Base-by-base conservation (phyloP, 1,140 invertebrate genomes). In the Papilio aristodemus region DNA sequence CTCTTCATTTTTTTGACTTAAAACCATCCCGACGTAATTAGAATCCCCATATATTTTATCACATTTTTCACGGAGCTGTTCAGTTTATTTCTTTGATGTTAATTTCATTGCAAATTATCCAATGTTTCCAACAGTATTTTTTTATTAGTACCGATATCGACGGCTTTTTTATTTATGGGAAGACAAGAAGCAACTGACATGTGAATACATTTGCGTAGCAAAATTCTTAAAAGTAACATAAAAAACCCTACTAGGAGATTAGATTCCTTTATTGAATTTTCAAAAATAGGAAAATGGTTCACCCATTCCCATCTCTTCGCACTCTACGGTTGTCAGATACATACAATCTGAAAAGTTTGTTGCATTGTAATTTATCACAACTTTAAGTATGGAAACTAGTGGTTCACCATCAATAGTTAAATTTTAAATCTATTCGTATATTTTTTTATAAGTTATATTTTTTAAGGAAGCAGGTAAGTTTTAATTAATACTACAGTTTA, bases 1-100 rank as follows among this genome's bases (percentile, higher is more conserved):
- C 88, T 89, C 84, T 85, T 90, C 88, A 89, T 89, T 82, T 86
- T 74, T 79, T 76, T 59, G 71, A 75, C 72, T 80, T 72, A 70
- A 59, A 66, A 67, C 71, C 68, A 75, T 73, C 68, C 75, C 73
- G 67, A 74, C 73, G 63, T 83, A 81, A 84, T 84, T 81, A 80
- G 79, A 77, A 79, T 68, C 75, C 63, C 69, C 68, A 77, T 75
- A 76, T 75, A 76, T 67, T 67, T 75, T 73, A 72, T 38, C 57
- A 75, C 71, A 73, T 72, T 76, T 75, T 78, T 54, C 7, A 9
- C 60, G 36, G 66, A 57, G 32, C 13, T 32, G 19, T 60, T 41
- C 57, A 70, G 32, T 69, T 11, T 63, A 39, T 36, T 69, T 59
- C 27, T 74, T 57, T 22, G 63, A 72, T 67, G 59, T 71, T 37